These are phyloP conservation scores for Synaphobranchus kaupii DNA, from an alignment of 2,797 vertebrate genomes.

Conservation along the genomic window DNA sequence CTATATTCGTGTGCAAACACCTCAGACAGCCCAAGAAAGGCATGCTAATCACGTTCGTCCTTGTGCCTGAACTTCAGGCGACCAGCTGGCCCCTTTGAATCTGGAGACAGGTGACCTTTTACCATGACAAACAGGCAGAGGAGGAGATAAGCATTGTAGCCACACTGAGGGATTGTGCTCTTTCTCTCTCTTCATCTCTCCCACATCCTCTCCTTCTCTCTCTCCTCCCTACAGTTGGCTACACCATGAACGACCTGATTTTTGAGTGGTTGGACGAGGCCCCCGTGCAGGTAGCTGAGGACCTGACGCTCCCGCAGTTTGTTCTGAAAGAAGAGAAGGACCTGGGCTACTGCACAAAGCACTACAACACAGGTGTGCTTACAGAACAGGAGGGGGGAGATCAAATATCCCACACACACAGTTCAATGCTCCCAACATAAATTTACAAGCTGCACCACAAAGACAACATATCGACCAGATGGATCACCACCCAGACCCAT, in stretches of 20 bases:
- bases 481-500: neutral
- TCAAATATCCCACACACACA: neutral
- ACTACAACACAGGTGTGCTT: conserved; percentile 88
- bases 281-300: conserved; percentile 91
- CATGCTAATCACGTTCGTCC: conserved; percentile 46
- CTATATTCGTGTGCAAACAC: conserved; percentile 37
- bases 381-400: neutral
- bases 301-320: conserved; percentile 91
- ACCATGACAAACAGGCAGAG: conserved; percentile 51
- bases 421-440: neutral
- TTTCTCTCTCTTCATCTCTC: conserved; percentile 29
- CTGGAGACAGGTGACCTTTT: conserved; percentile 59
- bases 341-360: conserved; percentile 90
- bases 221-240: conserved; percentile 79
- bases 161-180: conserved; percentile 37
- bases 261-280: conserved; percentile 90
- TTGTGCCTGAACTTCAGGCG: conserved; percentile 57
- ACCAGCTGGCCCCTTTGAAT: conserved; percentile 40
- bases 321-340: conserved; percentile 90
- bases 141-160: conserved; percentile 35
- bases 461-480: neutral
- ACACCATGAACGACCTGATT: conserved; percentile 94
- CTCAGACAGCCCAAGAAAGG: conserved; percentile 34
- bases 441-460: neutral
- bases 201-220: conserved; percentile 23